Percentiles rank a stretch among this genome's conserved stretches.
Conservation (phyloP, 2,113 vertebrate species). For the Nyctereutes procyonoides region DNA sequence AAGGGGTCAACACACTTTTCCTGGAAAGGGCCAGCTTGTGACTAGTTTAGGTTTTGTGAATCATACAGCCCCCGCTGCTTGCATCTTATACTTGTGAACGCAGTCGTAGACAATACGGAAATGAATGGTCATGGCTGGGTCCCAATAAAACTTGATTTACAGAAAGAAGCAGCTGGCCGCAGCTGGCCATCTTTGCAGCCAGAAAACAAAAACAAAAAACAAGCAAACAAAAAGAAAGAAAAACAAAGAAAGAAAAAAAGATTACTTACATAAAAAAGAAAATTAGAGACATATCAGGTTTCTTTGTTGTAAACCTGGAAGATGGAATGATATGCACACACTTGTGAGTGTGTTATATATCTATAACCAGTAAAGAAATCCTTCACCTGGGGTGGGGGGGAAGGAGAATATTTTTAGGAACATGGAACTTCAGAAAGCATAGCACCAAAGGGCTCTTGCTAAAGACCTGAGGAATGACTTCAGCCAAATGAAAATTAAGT, state of each 20-base stretch:
- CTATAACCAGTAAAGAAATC: not conserved
- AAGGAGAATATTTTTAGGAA: not conserved
- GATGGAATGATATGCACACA: not conserved
- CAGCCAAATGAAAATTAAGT: not conserved
- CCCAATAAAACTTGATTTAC: conserved; percentile 2
- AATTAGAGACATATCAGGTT: not conserved
- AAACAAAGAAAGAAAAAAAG: not conserved
- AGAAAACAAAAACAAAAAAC: not conserved
- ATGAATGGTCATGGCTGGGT: not conserved
- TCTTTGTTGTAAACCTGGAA: not conserved
- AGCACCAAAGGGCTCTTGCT: not conserved
- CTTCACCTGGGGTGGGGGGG: not conserved
- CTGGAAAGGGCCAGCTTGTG: not conserved
- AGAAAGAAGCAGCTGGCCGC: not conserved
- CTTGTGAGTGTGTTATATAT: conserved; percentile 31
- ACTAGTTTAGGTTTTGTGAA: not conserved
- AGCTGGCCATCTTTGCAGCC: not conserved
- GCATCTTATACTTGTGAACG: not conserved
- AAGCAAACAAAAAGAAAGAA: not conserved
- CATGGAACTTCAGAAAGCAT: not conserved
- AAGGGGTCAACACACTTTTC: not conserved
- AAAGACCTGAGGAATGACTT: not conserved
- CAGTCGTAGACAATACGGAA: not conserved
- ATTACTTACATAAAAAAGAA: not conserved
- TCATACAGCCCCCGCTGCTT: fast-evolving